A percentile compares a stretch with the other conserved stretches of the same genome.
These are phyloP conservation scores for Henicopernis longicauda DNA, from an alignment of 2,113 vertebrate genomes.

Conservation along the genomic window DNA sequence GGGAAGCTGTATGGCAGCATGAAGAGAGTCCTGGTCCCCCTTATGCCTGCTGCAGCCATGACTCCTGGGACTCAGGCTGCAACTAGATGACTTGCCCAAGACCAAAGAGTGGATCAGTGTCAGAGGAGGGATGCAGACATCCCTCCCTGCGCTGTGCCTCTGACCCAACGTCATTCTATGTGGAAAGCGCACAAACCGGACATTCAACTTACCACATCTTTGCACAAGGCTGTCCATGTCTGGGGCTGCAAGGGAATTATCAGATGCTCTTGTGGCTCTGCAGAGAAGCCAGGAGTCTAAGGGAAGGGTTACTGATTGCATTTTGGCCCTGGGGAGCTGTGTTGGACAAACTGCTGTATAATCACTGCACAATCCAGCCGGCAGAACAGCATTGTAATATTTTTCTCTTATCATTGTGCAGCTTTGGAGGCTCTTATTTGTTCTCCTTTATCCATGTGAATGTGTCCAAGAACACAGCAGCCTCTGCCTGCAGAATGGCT, in stretches of 20 bases:
- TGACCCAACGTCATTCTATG: not conserved
- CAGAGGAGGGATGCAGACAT: not conserved
- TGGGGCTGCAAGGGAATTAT: slow-evolving; percentile 1
- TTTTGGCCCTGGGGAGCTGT: slow-evolving; percentile 4
- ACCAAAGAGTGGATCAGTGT: not conserved
- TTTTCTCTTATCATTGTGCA: not conserved
- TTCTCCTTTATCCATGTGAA: slow-evolving; percentile 33
- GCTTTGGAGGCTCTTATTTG: slow-evolving; percentile 20
- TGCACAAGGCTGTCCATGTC: not conserved
- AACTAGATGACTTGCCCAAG: not conserved
- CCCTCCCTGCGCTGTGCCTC: not conserved
- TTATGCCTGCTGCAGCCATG: not conserved
- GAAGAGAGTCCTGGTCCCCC: not conserved
- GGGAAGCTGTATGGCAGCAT: not conserved
- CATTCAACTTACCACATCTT: not conserved
- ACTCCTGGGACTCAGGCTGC: not conserved
- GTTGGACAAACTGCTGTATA: slow-evolving; percentile 34
- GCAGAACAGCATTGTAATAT: not conserved
- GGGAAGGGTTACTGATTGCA: slow-evolving; percentile 31
- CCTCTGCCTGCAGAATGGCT: slow-evolving; percentile 23
- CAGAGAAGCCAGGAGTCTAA: slow-evolving; percentile 21
- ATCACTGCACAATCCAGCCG: not conserved
- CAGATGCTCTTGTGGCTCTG: slow-evolving; percentile 15
- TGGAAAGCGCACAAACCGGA: not conserved
- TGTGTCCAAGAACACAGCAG: not conserved